Evolutionary conservation across 2,797 vertebrate genomes (phyloP).

Genomic region (Anas bernieri): DNA sequence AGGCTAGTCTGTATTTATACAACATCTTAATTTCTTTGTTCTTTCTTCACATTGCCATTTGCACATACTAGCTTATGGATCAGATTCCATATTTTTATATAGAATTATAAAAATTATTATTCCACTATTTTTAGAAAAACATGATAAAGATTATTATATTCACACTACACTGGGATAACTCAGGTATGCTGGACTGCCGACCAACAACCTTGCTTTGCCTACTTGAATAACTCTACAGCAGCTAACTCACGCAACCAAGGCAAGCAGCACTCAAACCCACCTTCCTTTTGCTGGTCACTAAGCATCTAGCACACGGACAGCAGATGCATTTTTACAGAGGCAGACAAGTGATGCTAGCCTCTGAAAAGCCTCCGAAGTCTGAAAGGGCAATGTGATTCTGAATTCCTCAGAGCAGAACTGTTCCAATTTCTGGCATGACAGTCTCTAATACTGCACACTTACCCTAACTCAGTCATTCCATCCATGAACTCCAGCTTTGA

Average conservation of each 20-base stretch:
- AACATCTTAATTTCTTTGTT: not conserved
- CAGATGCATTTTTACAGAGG: not conserved
- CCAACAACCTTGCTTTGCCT: not conserved
- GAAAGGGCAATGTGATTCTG: not conserved
- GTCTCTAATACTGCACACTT: slow-evolving; percentile 55
- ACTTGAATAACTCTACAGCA: not conserved
- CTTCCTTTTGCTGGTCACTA: not conserved
- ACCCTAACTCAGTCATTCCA: slow-evolving; percentile 96
- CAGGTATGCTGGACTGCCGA: not conserved
- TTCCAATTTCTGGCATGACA: not conserved
- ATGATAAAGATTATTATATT: not conserved
- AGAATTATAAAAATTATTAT: too few relatives aligned
- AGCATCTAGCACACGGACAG: not conserved
- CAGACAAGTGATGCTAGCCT: not conserved
- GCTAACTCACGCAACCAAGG: not conserved
- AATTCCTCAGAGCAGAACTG: not conserved
- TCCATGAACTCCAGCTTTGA: slow-evolving; percentile 97
- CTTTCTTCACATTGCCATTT: not conserved
- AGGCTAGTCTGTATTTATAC: not conserved
- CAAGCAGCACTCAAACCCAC: not conserved
- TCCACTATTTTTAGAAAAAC: not conserved
- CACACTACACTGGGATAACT: not conserved
- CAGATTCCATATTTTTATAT: not conserved
- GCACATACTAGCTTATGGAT: not conserved
- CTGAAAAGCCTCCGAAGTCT: not conserved